Base-by-base conservation (phyloP, 2,797 vertebrate genomes). In the Pseudomugil gertrudae region DNA sequence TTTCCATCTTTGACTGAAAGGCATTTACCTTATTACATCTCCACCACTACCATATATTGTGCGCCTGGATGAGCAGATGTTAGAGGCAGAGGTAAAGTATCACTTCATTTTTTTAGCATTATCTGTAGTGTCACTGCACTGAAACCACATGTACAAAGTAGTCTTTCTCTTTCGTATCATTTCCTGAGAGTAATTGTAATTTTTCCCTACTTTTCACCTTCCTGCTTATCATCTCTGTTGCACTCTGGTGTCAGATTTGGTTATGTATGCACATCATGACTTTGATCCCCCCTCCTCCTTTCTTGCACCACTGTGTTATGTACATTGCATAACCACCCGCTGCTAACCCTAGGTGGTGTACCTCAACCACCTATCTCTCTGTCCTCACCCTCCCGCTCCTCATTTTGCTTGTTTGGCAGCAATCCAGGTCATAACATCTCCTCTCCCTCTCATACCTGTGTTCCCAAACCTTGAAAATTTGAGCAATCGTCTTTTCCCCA, bases 311-410 rank as follows among this genome's bases (percentile, higher is more conserved):
- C 66, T 84, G 66, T 73, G 74, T 85, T 88, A 83, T 84, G 86
- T 83, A 63, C 69, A 84, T 91, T 92, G 87, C 84, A 76, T 93
- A 90, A 92, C 82, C 76, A 66, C 74, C 76, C 36, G 57, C 85
- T 75, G 84, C 69, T 78, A 70, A 67, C 51, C 74, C 84, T 68
- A 54, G 73, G 73, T 43, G 69, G 62, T 80, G 57, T 55, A 74
- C 66, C 75, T 84, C 69, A 61, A 26, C 74, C 63, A 36, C 48
- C 40, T 70, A 45, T 30, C 69, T 36, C 15, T 55, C 58, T 15
- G 36, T 33, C 56, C 66, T 73, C 63, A 68, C 35, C 60, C 47
- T 36, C 10, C 55, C 38, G 33, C 19, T 32, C 60, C 72, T 74
- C 64, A 36, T 62, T 32, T 66, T 23, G 21, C 57, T 69, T 63